phyloP scores from a whole-genome alignment of 2,888 invertebrate genomes.

The Chironomus tentans region DNA sequence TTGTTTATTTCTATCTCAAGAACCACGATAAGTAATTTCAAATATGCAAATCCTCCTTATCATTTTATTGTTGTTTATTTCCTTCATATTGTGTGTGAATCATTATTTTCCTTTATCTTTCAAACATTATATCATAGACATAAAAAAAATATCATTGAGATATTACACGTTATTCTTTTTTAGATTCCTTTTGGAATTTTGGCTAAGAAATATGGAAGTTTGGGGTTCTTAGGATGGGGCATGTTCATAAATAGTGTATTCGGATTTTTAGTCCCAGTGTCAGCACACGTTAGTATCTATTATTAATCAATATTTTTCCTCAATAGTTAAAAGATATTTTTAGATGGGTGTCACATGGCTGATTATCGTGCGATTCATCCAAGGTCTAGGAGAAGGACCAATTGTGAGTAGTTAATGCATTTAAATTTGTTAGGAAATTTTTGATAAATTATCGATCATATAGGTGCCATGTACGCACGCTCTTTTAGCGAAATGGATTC shows the following conservation, averaged over 20 bases:
- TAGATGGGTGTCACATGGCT: slow-evolving; percentile 61
- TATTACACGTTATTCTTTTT: slow-evolving; percentile 6
- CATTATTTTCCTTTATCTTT: too few relatives aligned
- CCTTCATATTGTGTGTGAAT: too few relatives aligned
- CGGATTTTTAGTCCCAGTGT: slow-evolving; percentile 73
- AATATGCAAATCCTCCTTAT: too few relatives aligned
- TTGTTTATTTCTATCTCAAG: too few relatives aligned
- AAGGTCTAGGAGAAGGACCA: slow-evolving; percentile 75
- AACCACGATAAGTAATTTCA: too few relatives aligned
- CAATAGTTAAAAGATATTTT: background rate
- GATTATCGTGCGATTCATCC: slow-evolving; percentile 71
- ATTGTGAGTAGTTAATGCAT: slow-evolving; percentile 33
- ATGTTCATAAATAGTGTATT: slow-evolving; percentile 82
- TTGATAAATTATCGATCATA: background rate
- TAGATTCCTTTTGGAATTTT: slow-evolving; percentile 83
- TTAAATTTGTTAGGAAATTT: background rate
- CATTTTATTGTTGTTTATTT: background rate
- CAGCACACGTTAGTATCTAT: slow-evolving; percentile 55
- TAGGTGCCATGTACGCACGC: slow-evolving; percentile 85
- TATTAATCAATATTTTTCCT: background rate
- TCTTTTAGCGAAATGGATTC: slow-evolving; percentile 85
- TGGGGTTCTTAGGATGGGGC: slow-evolving; percentile 74
- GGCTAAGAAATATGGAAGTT: slow-evolving; percentile 80
- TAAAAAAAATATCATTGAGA: background rate
- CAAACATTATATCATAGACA: background rate